Conservation (phyloP, 2,797 vertebrate species). For the Anomalospiza imberbis region DNA sequence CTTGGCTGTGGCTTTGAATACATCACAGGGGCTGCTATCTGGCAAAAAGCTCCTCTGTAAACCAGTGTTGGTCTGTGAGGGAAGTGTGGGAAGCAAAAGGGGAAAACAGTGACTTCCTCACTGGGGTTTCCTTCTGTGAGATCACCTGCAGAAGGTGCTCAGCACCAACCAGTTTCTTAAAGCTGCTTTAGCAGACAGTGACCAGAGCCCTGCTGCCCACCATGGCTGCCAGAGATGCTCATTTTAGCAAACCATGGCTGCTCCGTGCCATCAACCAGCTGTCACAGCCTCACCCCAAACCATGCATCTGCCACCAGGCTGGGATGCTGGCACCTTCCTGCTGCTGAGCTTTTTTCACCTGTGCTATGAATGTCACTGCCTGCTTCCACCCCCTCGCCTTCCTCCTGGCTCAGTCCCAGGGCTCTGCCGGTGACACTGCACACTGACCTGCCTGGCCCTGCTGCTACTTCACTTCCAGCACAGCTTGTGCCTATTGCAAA, state of each 20-base stretch:
- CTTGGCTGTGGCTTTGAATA: background rate
- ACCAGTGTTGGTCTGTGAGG: background rate
- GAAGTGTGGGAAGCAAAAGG: background rate
- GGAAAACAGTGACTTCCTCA: background rate
- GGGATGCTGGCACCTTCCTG: background rate
- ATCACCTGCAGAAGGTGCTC: background rate
- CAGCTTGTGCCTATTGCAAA: background rate
- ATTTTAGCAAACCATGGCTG: accelerated
- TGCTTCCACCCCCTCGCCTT: background rate
- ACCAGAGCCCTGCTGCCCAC: background rate
- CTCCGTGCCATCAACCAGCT: accelerated
- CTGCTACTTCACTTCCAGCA: accelerated
- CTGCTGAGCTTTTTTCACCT: background rate
- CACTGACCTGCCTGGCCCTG: background rate
- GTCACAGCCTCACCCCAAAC: background rate
- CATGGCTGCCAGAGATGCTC: background rate
- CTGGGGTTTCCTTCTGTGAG: background rate
- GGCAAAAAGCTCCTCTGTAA: background rate
- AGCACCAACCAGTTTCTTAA: background rate
- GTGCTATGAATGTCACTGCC: background rate
- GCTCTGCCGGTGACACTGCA: accelerated
- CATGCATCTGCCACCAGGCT: background rate
- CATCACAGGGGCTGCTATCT: background rate
- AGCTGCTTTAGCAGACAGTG: background rate
- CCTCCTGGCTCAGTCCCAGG: background rate